Evolutionary conservation across 1,140 invertebrate genomes (phyloP).

Genomic region (Heliconius congener): DNA sequence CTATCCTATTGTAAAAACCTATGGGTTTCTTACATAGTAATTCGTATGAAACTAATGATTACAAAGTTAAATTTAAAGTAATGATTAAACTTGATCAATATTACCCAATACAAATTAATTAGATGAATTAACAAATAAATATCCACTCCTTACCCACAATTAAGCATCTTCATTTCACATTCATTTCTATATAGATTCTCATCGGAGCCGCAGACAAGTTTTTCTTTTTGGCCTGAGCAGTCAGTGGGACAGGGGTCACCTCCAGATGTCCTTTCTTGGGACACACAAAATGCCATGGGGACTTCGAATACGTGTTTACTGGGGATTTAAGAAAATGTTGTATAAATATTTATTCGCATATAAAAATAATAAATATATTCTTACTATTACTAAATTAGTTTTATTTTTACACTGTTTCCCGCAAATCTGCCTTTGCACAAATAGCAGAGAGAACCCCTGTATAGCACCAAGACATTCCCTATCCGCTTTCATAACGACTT

Average conservation of each 20-base stretch:
- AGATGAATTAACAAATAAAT: too few species aligned
- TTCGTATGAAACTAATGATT: too few species aligned
- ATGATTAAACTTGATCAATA: too few species aligned
- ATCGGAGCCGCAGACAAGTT: constrained; percentile 92
- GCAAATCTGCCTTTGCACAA: too few species aligned
- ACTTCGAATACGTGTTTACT: constrained; percentile 95
- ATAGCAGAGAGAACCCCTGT: too few species aligned
- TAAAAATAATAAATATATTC: not conserved
- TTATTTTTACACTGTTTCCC: too few species aligned
- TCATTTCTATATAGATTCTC: constrained; percentile 93
- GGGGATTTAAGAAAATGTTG: constrained; percentile 44
- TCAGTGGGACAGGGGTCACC: constrained; percentile 85
- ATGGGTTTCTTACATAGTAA: too few species aligned
- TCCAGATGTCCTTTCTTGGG: constrained; percentile 85
- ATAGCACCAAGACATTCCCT: too few species aligned
- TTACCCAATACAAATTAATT: too few species aligned
- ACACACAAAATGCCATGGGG: constrained; percentile 92
- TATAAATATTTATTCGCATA: not conserved
- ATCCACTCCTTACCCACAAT: constrained; percentile 88
- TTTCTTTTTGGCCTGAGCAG: constrained; percentile 82
- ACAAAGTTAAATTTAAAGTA: too few species aligned
- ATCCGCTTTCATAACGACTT: accelerated
- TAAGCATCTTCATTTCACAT: constrained; percentile 94
- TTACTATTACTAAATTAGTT: too few species aligned
- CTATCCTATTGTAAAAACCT: too few species aligned